Evolutionary conservation across 2,888 invertebrate species (phyloP), one percentile per base, ranked within the genome.

Genomic region (Nephrotoma flavescens): DNA sequence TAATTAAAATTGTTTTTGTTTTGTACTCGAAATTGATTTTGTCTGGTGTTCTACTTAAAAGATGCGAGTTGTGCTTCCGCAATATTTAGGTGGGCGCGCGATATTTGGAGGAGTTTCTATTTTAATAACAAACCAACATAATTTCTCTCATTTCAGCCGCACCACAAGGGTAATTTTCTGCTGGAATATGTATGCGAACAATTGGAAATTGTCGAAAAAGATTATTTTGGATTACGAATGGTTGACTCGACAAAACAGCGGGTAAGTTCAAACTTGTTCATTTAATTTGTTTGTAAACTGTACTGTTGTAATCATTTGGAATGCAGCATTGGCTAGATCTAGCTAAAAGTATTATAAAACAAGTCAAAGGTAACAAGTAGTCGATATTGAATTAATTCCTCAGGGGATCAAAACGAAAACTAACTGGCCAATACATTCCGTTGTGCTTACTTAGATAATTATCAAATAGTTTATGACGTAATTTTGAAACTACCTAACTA

Each of bases 221-320:
- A 98, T 92, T 98, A 98, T 92, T 97, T 98, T 92, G 98, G 98
- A 11, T 93, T 98, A 88, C 95, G 98, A 88, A 98, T 96, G 94
- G 97, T 97, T 88, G 98, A 98, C 92, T 93, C 94, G 87, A 94
- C 95, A 89, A 96, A 96, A 89, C 97, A 98, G 92, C 94, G 98
- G 93, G 98, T 98, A 93, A 86, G 44, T 87, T 42, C 44, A 15
- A 44, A 71, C 71, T 84, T 83, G 85, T 86, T 42, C 11, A 12
- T 42, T 83, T 86, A 86, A 9, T 42, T 15, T 84, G 6, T 84
- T 84, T 41, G 41, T 86, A 47, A 45, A 83, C 6, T 9, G 9
- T 31, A 4, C 31, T 31, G 6, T 57, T 71, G 31, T 83, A 86
- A 42, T 42, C 19, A 83, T 86, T 83, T 86, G 44, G 95, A 94